phyloP scores from a whole-genome alignment of 30 jellyfish, hydroid and myxozoan species.

The Hydractinia symbiolongicarpus region DNA sequence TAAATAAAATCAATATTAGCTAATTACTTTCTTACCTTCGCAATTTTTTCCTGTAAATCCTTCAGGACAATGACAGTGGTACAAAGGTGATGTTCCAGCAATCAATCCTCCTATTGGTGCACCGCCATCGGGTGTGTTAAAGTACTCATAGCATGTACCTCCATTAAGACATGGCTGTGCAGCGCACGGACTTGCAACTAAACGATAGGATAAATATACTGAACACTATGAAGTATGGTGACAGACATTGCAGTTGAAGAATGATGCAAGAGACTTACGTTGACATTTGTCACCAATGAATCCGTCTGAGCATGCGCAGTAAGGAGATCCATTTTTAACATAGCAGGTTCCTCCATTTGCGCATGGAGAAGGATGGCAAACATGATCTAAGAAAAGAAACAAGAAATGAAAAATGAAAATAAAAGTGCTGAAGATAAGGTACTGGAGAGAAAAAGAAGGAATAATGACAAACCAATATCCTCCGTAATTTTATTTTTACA shows the following conservation, averaged over 20 bases:
- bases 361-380: slow-evolving; percentile 96
- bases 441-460: no score
- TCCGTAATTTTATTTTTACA: no score
- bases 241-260: background rate
- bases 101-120: slow-evolving; percentile 59
- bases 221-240: background rate
- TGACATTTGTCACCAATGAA: slow-evolving; percentile 95
- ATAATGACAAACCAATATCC: no score
- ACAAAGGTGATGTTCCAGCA: slow-evolving; percentile 71
- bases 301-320: slow-evolving; percentile 96
- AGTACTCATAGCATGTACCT: slow-evolving; percentile 92
- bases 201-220: background rate
- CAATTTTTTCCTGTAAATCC: slow-evolving; percentile 98
- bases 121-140: slow-evolving; percentile 73
- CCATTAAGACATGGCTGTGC: slow-evolving; percentile 98
- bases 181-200: slow-evolving; percentile 99
- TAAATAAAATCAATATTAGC: no score
- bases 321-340: slow-evolving; percentile 92
- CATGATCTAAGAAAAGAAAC: slow-evolving; percentile 62
- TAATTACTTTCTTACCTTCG: slow-evolving; percentile 56
- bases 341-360: slow-evolving; percentile 96
- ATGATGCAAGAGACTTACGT: slow-evolving; percentile 40
- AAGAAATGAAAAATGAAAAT: background rate
- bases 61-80: slow-evolving; percentile 94
- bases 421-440: no score